A percentile compares a stretch with the other conserved stretches of the same genome.
These are phyloP conservation scores for Perca fluviatilis DNA, from an alignment of 2,113 vertebrate species.

Conservation along the genomic window DNA sequence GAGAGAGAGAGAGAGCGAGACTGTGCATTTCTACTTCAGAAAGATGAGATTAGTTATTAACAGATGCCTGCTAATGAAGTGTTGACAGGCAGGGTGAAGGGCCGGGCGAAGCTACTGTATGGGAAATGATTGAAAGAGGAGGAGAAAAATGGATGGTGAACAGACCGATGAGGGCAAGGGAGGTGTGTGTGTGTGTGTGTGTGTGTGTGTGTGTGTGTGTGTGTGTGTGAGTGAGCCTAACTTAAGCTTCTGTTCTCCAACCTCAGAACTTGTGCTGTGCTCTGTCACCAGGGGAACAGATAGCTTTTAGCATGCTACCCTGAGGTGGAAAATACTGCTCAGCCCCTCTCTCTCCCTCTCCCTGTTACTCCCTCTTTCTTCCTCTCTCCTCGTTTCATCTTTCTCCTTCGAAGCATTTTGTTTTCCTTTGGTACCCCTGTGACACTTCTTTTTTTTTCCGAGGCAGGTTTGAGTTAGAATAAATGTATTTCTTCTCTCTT, in stretches of 20 bases:
- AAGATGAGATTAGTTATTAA: conserved; percentile 64
- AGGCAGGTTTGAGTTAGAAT: conserved; percentile 61
- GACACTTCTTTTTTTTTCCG: conserved; percentile 49
- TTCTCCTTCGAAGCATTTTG: conserved; percentile 71
- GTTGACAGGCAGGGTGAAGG: conserved; percentile 74
- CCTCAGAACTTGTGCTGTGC: conserved; percentile 49
- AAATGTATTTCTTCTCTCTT: conserved; percentile 54
- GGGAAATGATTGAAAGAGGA: conserved; percentile 48
- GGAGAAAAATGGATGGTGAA: conserved; percentile 19
- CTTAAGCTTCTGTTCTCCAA: conserved; percentile 57
- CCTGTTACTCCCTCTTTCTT: conserved; percentile 43
- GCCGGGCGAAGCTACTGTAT: conserved; percentile 32
- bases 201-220: conserved; percentile 16
- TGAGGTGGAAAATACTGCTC: conserved; percentile 64
- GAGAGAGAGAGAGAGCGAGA: conserved; percentile 44
- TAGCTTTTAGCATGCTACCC: conserved; percentile 79
- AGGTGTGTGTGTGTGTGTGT: conserved; percentile 8
- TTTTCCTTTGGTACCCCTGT: conserved; percentile 67
- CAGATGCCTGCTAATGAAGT: conserved; percentile 77
- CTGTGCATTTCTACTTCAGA: conserved; percentile 37
- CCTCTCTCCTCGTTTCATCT: conserved; percentile 36
- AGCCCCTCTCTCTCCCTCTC: conserved; percentile 25
- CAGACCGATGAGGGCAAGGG: conserved; percentile 45
- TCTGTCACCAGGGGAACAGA: conserved; percentile 78
- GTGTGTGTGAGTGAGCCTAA: conserved; percentile 37